phyloP scores from a whole-genome alignment of 2,113 vertebrate genomes.

The Oryzias javanicus region DNA sequence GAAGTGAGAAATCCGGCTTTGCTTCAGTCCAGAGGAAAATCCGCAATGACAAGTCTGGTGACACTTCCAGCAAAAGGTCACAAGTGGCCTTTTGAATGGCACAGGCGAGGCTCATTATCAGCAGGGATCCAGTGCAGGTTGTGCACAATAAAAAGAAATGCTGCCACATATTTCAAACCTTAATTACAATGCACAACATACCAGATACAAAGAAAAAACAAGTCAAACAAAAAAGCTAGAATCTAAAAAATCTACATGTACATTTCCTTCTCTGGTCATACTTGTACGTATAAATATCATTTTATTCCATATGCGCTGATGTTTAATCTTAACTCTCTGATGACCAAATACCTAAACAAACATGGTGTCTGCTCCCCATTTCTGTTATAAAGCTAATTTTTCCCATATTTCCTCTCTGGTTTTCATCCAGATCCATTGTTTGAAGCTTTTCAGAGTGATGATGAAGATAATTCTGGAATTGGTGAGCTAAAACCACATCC shows the following conservation, averaged over 20 bases:
- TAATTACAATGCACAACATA: neutral
- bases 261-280: neutral
- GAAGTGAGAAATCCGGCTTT: constrained; percentile 63
- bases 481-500: constrained; percentile 61
- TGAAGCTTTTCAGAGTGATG: constrained; percentile 49
- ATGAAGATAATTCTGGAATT: constrained; percentile 55
- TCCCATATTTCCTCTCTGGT: constrained; percentile 49
- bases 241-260: neutral
- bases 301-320: constrained; percentile 27
- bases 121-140: constrained; percentile 12
- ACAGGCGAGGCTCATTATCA: constrained; percentile 41
- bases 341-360: constrained; percentile 45
- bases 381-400: constrained; percentile 42
- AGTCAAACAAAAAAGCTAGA: neutral
- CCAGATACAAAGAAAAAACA: neutral
- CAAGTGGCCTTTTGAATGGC: constrained; percentile 50
- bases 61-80: constrained; percentile 64
- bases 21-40: constrained; percentile 54
- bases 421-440: constrained; percentile 56
- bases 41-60: constrained; percentile 53
- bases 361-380: constrained; percentile 45
- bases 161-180: neutral
- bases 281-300: constrained; percentile 7
- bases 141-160: constrained; percentile 10
- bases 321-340: constrained; percentile 48